Base-by-base conservation (phyloP, 2,888 invertebrate species). In the Agonopterix arenella region DNA sequence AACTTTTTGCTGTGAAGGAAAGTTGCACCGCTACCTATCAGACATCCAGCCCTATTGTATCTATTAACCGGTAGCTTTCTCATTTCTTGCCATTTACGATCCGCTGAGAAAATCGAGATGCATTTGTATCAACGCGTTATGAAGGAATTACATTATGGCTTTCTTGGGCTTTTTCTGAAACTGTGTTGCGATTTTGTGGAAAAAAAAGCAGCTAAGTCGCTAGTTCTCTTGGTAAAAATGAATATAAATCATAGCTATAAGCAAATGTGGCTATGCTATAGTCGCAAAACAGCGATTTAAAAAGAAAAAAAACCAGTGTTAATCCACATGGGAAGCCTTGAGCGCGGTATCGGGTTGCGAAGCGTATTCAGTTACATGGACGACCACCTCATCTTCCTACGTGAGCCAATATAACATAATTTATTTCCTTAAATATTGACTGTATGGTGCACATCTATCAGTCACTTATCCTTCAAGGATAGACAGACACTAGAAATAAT, bases 61-160 rank as follows among this genome's bases (percentile, higher is more conserved):
- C 85, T 86, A 86, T 86, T 86, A 85, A 71, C 73, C 58, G 69
- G 73, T 76, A 78, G 85, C 88, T 89, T 88, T 89, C 88, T 81
- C 80, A 83, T 83, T 85, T 83, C 84, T 73, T 81, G 69, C 88
- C 86, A 74, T 86, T 80, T 84, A 86, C 75, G 82, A 85, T 70
- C 70, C 70, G 79, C 74, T 76, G 80, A 83, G 84, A 85, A 83
- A 85, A 83, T 80, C 78, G 40, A 54, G 53, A 56, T 54, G 48
- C 54, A 52, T 55, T 55, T 47, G 47, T 47, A 45, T 40, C 36
- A 48, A 37, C 42, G 48, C 45, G 51, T 48, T 48, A 52, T 52
- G 51, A 52, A 43, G 48, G 48, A 46, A 46, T 52, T 46, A 52
- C 51, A 52, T 37, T 8, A 45, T 13, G n/a, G 8, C 13, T 8